phyloP scores from a whole-genome alignment of 2,797 vertebrate genomes.

The Sebastes reedi region DNA sequence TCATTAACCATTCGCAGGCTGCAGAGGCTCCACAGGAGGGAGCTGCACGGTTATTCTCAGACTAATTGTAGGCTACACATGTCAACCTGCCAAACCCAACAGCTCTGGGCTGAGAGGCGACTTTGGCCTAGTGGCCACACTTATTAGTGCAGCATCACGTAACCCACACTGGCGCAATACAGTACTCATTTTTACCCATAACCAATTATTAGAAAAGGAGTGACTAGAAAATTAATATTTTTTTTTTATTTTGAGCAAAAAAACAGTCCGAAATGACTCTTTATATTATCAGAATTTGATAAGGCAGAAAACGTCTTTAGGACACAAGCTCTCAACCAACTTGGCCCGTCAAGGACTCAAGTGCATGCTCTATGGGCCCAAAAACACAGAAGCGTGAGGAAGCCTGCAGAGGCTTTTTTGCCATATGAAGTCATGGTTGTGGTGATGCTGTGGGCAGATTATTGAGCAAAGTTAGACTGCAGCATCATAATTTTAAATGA shows the following conservation, averaged over 20 bases:
- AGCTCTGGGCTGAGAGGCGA: background rate
- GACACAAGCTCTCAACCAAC: background rate
- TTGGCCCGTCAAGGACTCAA: background rate
- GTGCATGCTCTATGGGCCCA: background rate
- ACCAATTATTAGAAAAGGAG: background rate
- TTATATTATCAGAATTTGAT: background rate
- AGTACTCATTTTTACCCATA: background rate
- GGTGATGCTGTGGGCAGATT: background rate
- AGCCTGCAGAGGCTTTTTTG: background rate
- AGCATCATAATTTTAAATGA: background rate
- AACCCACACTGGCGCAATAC: rapidly evolving
- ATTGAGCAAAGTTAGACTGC: background rate
- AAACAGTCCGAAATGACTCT: background rate
- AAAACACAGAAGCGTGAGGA: background rate
- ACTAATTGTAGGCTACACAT: background rate
- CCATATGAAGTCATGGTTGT: background rate
- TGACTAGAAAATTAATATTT: rapidly evolving
- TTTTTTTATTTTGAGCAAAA: background rate
- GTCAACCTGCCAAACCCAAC: background rate
- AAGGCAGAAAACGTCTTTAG: background rate
- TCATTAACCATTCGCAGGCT: background rate
- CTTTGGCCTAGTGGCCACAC: background rate
- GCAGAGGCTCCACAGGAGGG: background rate
- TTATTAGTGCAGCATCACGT: background rate
- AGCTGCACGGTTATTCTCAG: background rate